Evolutionary conservation across 1,140 invertebrate genomes (phyloP).

Genomic region (Stegodyphus mimosarum): DNA sequence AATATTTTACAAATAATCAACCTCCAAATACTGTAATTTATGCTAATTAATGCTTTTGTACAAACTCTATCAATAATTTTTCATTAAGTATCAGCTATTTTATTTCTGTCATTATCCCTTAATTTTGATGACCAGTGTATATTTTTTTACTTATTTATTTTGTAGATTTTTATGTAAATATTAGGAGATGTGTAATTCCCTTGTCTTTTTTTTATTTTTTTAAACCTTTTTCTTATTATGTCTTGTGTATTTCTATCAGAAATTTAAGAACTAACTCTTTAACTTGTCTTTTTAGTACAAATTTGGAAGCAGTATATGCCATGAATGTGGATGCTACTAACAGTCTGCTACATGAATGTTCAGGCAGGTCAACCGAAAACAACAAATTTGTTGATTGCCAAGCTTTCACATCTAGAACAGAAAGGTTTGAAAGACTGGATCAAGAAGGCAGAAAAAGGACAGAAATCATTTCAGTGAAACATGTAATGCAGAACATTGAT

Average conservation of each 20-base stretch:
- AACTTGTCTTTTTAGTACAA: conserved; percentile 20
- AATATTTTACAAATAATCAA: no score
- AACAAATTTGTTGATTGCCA: conserved; percentile 5
- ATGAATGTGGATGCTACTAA: conserved; percentile 18
- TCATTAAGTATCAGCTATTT: no score
- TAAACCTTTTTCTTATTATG: not conserved
- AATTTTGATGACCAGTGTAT: no score
- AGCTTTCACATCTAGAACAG: conserved; percentile 12
- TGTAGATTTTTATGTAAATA: no score
- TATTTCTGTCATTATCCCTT: no score
- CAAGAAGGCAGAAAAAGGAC: conserved; percentile 25
- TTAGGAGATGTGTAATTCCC: no score
- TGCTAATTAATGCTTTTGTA: no score
- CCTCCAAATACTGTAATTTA: no score
- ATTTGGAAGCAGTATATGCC: conserved; percentile 35
- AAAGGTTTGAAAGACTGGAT: conserved; percentile 6
- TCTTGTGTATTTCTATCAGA: not conserved
- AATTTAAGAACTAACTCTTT: no score
- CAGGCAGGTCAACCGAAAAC: not conserved
- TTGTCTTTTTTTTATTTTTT: not conserved
- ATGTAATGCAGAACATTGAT: conserved; percentile 40
- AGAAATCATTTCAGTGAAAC: conserved; percentile 42
- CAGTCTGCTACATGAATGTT: not conserved
- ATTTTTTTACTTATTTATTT: no score
- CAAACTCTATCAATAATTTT: no score